These are phyloP conservation scores for Paracanthobrama guichenoti DNA, from an alignment of 2,113 vertebrate genomes.

Conservation along the genomic window DNA sequence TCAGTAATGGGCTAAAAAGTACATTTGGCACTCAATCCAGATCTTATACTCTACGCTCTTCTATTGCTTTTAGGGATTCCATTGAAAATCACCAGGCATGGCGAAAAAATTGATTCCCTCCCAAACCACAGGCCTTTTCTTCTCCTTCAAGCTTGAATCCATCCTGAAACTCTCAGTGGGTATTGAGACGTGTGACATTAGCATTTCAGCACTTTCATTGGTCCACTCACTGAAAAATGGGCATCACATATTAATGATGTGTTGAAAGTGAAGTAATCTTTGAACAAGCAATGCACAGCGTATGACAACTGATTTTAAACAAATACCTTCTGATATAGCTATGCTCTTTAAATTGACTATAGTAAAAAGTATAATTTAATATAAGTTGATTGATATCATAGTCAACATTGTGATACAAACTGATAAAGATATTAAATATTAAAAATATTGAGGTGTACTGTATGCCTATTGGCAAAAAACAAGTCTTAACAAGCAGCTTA, in stretches of 20 bases:
- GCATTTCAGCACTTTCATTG: constrained; percentile 1
- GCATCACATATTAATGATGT: neutral
- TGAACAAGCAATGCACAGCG: neutral
- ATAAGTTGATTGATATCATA: too few species aligned
- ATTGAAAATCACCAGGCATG: constrained; percentile 43
- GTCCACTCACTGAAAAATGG: neutral
- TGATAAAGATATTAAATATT: too few species aligned
- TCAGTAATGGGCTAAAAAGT: constrained; percentile 28
- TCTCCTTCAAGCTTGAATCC: constrained; percentile 16
- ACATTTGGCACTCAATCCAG: constrained; percentile 31
- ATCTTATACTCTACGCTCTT: constrained; percentile 16
- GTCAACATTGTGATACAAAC: too few species aligned
- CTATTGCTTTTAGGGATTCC: constrained; percentile 43
- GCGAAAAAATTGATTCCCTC: constrained; percentile 46
- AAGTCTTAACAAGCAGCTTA: too few species aligned
- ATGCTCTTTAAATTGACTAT: too few species aligned
- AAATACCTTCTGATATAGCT: too few species aligned
- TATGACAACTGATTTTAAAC: neutral
- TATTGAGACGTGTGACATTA: neutral
- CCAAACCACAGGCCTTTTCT: constrained; percentile 11
- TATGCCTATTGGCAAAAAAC: too few species aligned
- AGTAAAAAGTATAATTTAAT: too few species aligned
- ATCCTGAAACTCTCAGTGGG: neutral
- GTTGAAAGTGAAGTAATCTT: neutral
- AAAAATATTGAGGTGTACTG: too few species aligned